Evolutionary conservation across 2,113 vertebrate species (phyloP), one percentile per base, ranked within the genome.

Genomic region (Microtus richardsoni): DNA sequence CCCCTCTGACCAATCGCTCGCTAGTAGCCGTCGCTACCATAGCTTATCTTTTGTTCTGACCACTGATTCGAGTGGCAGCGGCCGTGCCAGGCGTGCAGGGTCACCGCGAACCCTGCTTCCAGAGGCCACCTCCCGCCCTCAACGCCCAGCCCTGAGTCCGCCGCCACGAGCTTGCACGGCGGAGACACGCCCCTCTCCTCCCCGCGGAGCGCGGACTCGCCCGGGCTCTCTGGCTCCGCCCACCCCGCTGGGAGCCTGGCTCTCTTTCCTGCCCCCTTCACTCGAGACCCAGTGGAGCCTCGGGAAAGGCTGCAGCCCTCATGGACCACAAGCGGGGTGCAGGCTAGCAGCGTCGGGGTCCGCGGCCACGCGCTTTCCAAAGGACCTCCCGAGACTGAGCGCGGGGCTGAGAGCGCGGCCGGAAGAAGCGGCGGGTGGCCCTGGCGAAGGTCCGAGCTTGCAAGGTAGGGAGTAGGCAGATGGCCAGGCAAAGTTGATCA

Each of bases 171-270:
- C n/a, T 13, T 80, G 33, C 75, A 47, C 1, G 13, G 16, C 16
- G 4, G 54, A 84, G 94, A 36, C 97, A 97, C 97, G 96, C 97
- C 97, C 95, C 95, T 95, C 22, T 85, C 79, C 78, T 89, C 94
- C 66, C 93, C 0, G 41, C 24, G 41, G 64, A 49, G 95, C 0
- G 33, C 33, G 17, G 66, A 75, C 93, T 13, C 89, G 87, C 82
- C 47, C 60, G 2, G 79, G 79, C 0, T 86, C 80, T 85, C 77
- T 85, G 47, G 58, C 97, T 86, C 97, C 97, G 91, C 96, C 97
- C 97, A 94, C 80, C 82, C 60, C 70, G n/a, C 94, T 0, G 80
- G 89, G 83, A 75, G 77, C 68, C 33, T 3, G 1, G 75, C 33
- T 39, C 93, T 74, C 70, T 89, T 28, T 78, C 94, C 95, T 1